A percentile compares a stretch with the other conserved stretches of the same genome.
Evolutionary conservation across 2,797 vertebrate genomes (phyloP).

Genomic region (Crenuchus spilurus): DNA sequence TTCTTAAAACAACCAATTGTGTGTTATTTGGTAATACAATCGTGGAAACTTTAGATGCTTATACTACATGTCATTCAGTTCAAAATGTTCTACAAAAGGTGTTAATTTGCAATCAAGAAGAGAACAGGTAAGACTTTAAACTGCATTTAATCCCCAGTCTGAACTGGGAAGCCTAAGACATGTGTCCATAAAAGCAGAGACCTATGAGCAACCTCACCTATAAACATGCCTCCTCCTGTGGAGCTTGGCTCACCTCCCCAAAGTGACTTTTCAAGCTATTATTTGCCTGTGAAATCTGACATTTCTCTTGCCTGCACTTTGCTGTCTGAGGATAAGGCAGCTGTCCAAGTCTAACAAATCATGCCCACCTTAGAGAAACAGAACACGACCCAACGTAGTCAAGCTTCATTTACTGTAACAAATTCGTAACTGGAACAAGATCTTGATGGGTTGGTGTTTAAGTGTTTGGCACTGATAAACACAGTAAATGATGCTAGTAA

Average conservation of each 20-base stretch:
- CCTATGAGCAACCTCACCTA: slow-evolving; percentile 10
- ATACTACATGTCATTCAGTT: neutral
- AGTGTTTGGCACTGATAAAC: slow-evolving; percentile 4
- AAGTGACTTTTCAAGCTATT: slow-evolving; percentile 36
- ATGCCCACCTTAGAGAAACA: slow-evolving; percentile 20
- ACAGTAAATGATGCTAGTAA: slow-evolving; percentile 15
- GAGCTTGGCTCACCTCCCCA: slow-evolving; percentile 8
- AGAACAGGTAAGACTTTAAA: neutral
- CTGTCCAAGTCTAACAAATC: slow-evolving; percentile 57
- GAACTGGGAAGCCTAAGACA: neutral
- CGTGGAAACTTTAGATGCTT: neutral
- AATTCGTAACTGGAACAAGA: slow-evolving; percentile 4
- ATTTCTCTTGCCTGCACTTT: slow-evolving; percentile 58
- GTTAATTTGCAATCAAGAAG: neutral
- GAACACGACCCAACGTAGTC: neutral
- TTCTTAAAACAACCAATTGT: neutral
- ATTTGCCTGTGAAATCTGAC: slow-evolving; percentile 63
- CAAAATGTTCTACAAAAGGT: too few species aligned
- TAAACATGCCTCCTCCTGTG: slow-evolving; percentile 3
- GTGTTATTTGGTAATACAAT: neutral
- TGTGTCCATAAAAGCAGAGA: slow-evolving; percentile 9
- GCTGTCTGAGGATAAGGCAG: slow-evolving; percentile 52
- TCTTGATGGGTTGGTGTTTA: neutral
- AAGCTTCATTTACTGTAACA: slow-evolving; percentile 9
- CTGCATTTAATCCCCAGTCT: neutral